Evolutionary conservation across 2,113 vertebrate genomes (phyloP), one percentile per base, ranked within the genome.

Genomic region (Alligator sinensis): DNA sequence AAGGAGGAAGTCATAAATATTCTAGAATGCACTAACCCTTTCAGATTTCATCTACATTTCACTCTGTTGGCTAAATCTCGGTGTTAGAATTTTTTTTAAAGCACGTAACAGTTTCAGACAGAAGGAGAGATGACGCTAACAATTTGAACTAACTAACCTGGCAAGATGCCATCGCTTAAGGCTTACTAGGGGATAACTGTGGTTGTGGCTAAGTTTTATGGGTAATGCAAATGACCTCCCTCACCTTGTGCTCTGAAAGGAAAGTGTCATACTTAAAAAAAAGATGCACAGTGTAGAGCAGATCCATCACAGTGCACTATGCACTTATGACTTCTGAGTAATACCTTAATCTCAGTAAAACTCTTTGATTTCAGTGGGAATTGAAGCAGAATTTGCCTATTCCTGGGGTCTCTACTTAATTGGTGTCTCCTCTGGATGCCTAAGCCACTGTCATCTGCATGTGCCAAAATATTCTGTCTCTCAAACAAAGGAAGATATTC

Each of bases 1-100:
- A 84, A 88, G 57, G 62, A 81, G n/a, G 61, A 86, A 6, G 77
- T 77, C 82, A 90, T 89, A 94, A 95, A 87, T 63, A 64, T 82
- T 77, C 57, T 25, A 80, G 19, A 54, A 72, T 6, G 8, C 76
- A 28, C 18, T 82, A 34, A 13, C 11, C 12, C 22, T 10, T 9
- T 4, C 19, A 5, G 16, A 82, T 74, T 22, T 82, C 62, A 22
- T 70, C 59, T 38, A 17, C 64, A 1, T 92, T 96, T 94, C 3
- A 0, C 5, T 76, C 76, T 60, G 76, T 81, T 84, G 60, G 34
- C 28, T 82, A 84, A 87, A 47, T 47, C 47, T 47, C 47, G 47
- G 6, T 47, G 47, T 47, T 47, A 47, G 47, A 47, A 9, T 47
- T 9, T 47, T 47, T 47, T 47, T 47, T 47, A 47, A 47, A 47